Base-by-base conservation (phyloP, 2,888 invertebrate species). In the Euclidia mi region DNA sequence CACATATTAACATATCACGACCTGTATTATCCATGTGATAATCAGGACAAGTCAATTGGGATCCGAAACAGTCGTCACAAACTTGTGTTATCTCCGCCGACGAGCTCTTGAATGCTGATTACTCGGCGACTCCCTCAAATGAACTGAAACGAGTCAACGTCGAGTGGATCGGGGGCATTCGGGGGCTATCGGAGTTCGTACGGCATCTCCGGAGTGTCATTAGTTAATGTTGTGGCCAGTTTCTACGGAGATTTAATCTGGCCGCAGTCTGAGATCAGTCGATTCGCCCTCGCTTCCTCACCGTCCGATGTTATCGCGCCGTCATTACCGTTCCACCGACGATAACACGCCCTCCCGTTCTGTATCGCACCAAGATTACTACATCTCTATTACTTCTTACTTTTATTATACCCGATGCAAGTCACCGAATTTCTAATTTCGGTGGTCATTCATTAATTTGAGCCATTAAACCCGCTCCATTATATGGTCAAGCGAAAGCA, bases 211-310 rank as follows among this genome's bases (percentile, higher is more conserved):
- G 74, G 78, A 80, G 79, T 81, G 82, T 88, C 90, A 90, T 90
- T 90, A 90, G 90, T 89, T 90, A 90, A 90, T 90, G 90, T 89
- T 88, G 89, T 87, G 88, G 89, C 77, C 88, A 87, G 87, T 87
- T 84, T 81, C 83, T 79, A 79, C 76, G 65, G 76, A 84, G 88
- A 89, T 89, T 85, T 85, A 87, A 89, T 89, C 89, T 87, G 61
- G 70, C 73, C 79, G 50, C 72, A 79, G 84, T 72, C 80, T 75
- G 71, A 82, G 88, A 89, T 90, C 86, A 84, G 81, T 78, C 79
- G 81, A 81, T 80, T 76, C 80, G 76, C 83, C 84, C 83, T 76
- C 77, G 66, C 75, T 74, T 76, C 79, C 75, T 84, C 81, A 77
- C 69, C 51, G 61, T 46, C 51, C 56, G 83, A 84, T 84, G 71